Percentiles rank a stretch among this genome's conserved stretches.
These are phyloP conservation scores for Sinopyrophorus schimmeli DNA, from an alignment of 2,888 invertebrate species.

Conservation along the genomic window DNA sequence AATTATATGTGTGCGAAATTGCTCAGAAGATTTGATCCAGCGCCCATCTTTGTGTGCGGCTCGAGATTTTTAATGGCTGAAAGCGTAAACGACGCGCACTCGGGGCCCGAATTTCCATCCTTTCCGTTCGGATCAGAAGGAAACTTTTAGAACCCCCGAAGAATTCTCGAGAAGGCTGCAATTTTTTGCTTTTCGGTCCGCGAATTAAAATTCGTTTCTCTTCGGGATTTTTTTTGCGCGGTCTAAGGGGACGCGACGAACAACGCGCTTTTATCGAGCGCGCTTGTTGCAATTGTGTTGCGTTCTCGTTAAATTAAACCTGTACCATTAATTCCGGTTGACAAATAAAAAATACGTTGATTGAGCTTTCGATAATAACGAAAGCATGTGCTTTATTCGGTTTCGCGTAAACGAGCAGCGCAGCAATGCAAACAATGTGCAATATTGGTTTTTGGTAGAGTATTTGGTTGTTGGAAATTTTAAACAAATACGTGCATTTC, in stretches of 20 bases:
- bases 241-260: no score
- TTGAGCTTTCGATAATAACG: conserved; percentile 26
- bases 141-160: no score
- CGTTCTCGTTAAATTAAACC: conserved; percentile 13
- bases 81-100: conserved; percentile 7
- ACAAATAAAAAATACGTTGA: conserved; percentile 12
- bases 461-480: conserved; percentile 14
- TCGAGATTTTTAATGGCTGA: conserved; percentile 37
- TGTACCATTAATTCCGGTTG: conserved; percentile 2
- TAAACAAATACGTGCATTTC: conserved; percentile 21
- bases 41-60: conserved; percentile 39
- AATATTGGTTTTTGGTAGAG: conserved; percentile 20
- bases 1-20: conserved; percentile 43
- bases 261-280: no score
- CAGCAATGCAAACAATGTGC: conserved; percentile 17
- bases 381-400: conserved; percentile 18
- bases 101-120: no score
- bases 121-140: no score
- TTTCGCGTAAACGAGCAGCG: conserved; percentile 19
- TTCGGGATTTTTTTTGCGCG: no score
- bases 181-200: no score
- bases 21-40: conserved; percentile 40
- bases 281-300: no score
- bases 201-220: no score
- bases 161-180: no score